A percentile compares a stretch with the other conserved stretches of the same genome.
phyloP scores from a whole-genome alignment of 2,797 vertebrate genomes.

The Danio tinwini region DNA sequence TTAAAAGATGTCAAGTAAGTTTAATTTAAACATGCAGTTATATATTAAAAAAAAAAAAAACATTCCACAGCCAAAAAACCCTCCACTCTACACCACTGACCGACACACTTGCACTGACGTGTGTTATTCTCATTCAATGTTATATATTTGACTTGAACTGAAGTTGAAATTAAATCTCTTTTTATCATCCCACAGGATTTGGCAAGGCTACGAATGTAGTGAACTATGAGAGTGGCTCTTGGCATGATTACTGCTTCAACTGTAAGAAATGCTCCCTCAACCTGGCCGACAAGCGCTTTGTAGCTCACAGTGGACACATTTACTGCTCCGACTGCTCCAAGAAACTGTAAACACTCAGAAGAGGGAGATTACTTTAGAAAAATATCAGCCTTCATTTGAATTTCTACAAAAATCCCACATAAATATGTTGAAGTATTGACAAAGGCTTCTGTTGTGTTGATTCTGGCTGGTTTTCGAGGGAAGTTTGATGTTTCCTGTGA shows the following conservation, averaged over 20 bases:
- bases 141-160: background rate
- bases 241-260: constrained; percentile 98
- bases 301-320: constrained; percentile 84
- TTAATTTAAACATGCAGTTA: too few relatives aligned
- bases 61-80: too few relatives aligned
- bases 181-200: constrained; percentile 80
- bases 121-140: background rate
- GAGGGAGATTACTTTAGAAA: constrained; percentile 8
- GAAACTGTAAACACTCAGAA: constrained; percentile 77
- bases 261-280: constrained; percentile 93
- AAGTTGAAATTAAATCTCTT: constrained; percentile 20
- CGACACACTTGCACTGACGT: constrained; percentile 2
- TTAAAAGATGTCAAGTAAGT: too few relatives aligned
- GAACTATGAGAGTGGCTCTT: constrained; percentile 92
- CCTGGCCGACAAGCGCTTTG: constrained; percentile 92
- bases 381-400: constrained; percentile 23
- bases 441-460: constrained; percentile 38
- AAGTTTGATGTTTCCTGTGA: constrained; percentile 37
- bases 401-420: constrained; percentile 8
- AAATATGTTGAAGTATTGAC: constrained; percentile 26
- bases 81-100: too few relatives aligned
- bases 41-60: too few relatives aligned
- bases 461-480: constrained; percentile 38
- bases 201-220: constrained; percentile 96
- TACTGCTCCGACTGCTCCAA: constrained; percentile 91